phyloP scores from a whole-genome alignment of 2,113 vertebrate species.

The Saccopteryx bilineata region DNA sequence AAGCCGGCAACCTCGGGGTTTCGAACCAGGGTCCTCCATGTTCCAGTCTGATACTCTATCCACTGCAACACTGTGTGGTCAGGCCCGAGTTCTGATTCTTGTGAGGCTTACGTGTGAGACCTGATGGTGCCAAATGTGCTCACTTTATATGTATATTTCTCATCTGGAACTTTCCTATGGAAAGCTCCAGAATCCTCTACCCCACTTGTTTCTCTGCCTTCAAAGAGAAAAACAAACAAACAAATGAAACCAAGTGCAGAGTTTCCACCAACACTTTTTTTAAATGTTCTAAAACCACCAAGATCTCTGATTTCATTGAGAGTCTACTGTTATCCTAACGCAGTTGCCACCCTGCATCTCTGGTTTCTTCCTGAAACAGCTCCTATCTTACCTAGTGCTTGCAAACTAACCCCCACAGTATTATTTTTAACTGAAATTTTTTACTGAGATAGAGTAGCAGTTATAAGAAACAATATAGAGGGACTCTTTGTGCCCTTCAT shows the following conservation, averaged over 20 bases:
- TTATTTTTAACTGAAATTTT: conserved; percentile 31
- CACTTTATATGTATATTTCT: background rate
- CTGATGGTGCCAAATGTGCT: background rate
- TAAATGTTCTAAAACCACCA: conserved; percentile 35
- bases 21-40: no score
- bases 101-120: background rate
- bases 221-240: background rate
- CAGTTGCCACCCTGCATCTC: background rate
- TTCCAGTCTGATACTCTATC: no score
- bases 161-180: background rate
- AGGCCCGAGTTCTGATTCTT: background rate
- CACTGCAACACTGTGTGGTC: no score
- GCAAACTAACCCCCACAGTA: background rate
- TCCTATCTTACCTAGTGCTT: background rate
- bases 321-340: background rate
- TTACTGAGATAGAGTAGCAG: background rate
- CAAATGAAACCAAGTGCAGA: background rate
- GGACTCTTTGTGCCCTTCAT: background rate
- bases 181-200: background rate
- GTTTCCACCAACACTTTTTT: background rate
- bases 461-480: conserved; percentile 5
- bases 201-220: background rate
- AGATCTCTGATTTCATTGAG: conserved; percentile 8
- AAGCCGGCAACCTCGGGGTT: no score
- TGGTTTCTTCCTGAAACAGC: conserved; percentile 30